phyloP scores from a whole-genome alignment of 1,140 invertebrate species.

The Anadara kagoshimensis region DNA sequence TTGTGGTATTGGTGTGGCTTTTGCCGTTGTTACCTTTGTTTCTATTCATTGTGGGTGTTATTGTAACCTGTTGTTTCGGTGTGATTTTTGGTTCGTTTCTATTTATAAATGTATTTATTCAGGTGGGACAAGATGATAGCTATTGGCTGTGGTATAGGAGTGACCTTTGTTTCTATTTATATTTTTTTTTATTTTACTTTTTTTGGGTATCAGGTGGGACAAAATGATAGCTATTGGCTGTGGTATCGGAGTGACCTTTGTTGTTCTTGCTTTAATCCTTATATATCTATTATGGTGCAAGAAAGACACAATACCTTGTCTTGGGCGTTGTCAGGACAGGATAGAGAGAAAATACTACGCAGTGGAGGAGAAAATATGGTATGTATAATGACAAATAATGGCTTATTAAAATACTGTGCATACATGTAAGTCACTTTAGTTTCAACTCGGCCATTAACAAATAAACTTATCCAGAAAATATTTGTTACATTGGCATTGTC shows the following conservation, averaged over 20 bases:
- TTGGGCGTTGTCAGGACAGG: conserved; percentile 16
- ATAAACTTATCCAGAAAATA: background rate
- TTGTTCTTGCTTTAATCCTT: conserved; percentile 7
- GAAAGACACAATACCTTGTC: conserved; percentile 30
- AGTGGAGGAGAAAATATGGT: conserved; percentile 28
- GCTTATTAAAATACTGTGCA: background rate
- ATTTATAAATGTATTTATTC: background rate
- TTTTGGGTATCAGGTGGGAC: conserved; percentile 19
- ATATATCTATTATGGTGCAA: conserved; percentile 35
- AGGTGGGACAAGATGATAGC: conserved; percentile 36
- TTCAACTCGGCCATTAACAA: background rate
- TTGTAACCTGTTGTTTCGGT: too few species aligned
- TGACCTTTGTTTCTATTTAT: conserved; percentile 11
- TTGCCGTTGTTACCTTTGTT: background rate
- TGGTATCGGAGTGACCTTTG: conserved; percentile 21
- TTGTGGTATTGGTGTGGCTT: background rate
- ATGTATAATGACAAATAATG: background rate
- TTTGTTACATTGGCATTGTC: too few species aligned
- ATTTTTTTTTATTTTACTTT: too few species aligned
- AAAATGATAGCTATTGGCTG: conserved; percentile 29
- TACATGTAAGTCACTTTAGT: background rate
- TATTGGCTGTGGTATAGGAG: conserved; percentile 24
- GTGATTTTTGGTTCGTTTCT: background rate
- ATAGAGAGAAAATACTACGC: conserved; percentile 30
- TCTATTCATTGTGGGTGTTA: too few species aligned